Evolutionary conservation across 2,888 invertebrate species (phyloP).

Genomic region (Zootermopsis nevadensis): DNA sequence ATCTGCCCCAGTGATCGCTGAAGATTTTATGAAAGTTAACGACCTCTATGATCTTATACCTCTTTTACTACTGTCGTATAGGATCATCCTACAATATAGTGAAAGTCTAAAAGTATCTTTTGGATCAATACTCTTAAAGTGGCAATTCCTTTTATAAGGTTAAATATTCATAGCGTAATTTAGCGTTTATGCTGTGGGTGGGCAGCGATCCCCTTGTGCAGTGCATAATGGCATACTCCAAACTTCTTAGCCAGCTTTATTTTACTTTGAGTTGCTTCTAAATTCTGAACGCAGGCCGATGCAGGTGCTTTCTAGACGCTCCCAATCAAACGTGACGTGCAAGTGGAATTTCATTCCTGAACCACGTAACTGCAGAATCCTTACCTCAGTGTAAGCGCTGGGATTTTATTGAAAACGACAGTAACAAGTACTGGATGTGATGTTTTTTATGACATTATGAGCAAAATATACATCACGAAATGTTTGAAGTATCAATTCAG

Average conservation of each 20-base stretch:
- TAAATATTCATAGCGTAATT: constrained; percentile 25
- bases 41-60: constrained; percentile 9
- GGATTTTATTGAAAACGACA: too few relatives aligned
- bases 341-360: neutral
- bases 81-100: constrained; percentile 9
- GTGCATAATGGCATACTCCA: constrained; percentile 16
- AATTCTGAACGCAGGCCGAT: constrained; percentile 1
- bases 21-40: constrained; percentile 19
- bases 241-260: constrained; percentile 21
- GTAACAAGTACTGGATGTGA: too few relatives aligned
- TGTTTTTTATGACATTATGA: too few relatives aligned
- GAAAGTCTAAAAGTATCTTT: constrained; percentile 1
- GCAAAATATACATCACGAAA: too few relatives aligned
- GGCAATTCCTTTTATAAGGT: constrained; percentile 22
- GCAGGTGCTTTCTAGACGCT: constrained; percentile 5
- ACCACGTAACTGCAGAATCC: constrained; percentile 21
- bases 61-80: neutral
- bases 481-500: too few relatives aligned
- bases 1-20: constrained; percentile 8
- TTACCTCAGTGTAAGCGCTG: neutral
- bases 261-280: constrained; percentile 23
- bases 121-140: constrained; percentile 26
- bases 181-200: constrained; percentile 6
- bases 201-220: neutral
- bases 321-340: constrained; percentile 23